A percentile compares a stretch with the other conserved stretches of the same genome.
Evolutionary conservation across 2,797 vertebrate genomes (phyloP).

Genomic region (Acipenser transmontanus): DNA sequence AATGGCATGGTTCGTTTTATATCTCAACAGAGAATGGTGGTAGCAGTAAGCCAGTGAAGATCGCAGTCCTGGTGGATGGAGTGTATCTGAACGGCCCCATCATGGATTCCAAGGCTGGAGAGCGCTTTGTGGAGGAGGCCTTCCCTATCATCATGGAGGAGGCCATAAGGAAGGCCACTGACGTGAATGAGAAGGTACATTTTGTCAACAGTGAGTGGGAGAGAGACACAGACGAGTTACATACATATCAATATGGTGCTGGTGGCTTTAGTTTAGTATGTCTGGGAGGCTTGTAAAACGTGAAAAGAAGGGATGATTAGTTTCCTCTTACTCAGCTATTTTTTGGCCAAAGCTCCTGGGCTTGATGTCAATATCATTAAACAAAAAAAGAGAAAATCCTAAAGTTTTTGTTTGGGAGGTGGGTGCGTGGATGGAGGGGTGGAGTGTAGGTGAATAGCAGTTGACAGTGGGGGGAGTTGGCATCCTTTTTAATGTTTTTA

Average conservation of each 20-base stretch:
- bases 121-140: conserved; percentile 68
- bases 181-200: conserved; percentile 67
- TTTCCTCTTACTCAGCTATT: conserved; percentile 4
- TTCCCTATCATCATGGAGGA: conserved; percentile 69
- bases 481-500: neutral
- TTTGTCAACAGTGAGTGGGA: neutral
- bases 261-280: no score
- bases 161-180: conserved; percentile 62
- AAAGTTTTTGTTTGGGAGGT: neutral
- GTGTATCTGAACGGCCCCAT: conserved; percentile 57
- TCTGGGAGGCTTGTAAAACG: no score
- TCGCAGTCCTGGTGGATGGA: conserved; percentile 54
- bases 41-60: conserved; percentile 32
- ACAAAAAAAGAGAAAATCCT: neutral
- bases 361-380: neutral
- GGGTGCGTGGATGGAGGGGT: neutral
- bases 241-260: no score
- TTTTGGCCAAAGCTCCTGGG: neutral
- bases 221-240: neutral
- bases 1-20: no score
- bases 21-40: conserved; percentile 3
- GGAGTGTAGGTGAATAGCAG: no score
- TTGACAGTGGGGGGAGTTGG: no score
- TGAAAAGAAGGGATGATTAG: neutral
- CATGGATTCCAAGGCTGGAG: conserved; percentile 50